Evolutionary conservation across 2,888 invertebrate species (phyloP).

Genomic region (Drosophila tanythrix): DNA sequence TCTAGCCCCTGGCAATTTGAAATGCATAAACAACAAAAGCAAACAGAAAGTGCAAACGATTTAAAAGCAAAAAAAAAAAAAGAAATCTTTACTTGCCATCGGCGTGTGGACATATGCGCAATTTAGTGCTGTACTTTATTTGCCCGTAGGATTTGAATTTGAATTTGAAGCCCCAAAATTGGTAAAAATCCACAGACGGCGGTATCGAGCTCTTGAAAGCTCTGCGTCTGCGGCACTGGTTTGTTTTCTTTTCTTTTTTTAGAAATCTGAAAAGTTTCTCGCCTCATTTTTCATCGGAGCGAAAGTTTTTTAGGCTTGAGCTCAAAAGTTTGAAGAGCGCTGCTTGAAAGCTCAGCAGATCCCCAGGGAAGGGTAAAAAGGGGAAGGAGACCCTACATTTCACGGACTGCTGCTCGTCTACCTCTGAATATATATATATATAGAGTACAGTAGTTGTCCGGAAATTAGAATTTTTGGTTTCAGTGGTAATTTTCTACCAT

Average conservation of each 20-base stretch:
- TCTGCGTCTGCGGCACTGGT: conserved; percentile 15
- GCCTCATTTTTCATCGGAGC: conserved; percentile 44
- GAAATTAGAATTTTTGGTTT: conserved; percentile 1
- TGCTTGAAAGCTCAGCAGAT: conserved; percentile 16
- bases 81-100: conserved; percentile 19
- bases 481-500: background rate
- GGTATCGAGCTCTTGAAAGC: conserved; percentile 18
- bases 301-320: conserved; percentile 36
- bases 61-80: conserved; percentile 15
- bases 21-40: conserved; percentile 55
- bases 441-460: background rate
- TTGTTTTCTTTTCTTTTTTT: conserved; percentile 8
- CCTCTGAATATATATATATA: background rate
- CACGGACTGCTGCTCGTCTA: background rate
- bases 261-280: conserved; percentile 47
- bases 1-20: conserved; percentile 59
- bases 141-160: conserved; percentile 4
- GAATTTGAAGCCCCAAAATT: conserved; percentile 10
- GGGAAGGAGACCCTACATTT: background rate
- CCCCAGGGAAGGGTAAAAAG: background rate
- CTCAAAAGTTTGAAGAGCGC: conserved; percentile 47
- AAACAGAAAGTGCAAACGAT: conserved; percentile 54
- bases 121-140: conserved; percentile 25
- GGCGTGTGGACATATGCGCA: conserved; percentile 34
- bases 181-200: conserved; percentile 10